Conservation (phyloP, 2,797 vertebrate genomes). For the Neoniphon sammara region DNA sequence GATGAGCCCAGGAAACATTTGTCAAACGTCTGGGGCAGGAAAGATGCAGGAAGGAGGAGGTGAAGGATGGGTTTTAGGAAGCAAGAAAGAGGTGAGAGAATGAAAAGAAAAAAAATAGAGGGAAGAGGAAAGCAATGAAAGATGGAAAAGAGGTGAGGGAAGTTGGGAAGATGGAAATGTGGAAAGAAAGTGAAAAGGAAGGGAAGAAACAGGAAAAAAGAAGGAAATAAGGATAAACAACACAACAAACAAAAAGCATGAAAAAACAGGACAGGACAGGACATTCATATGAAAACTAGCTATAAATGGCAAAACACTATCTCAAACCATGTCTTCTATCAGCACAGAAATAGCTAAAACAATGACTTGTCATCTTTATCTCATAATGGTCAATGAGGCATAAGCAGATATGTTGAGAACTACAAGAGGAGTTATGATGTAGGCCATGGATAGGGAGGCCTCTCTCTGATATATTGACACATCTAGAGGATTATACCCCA, state of each 20-base stretch:
- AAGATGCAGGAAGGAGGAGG: not conserved
- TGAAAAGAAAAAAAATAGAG: conserved; percentile 1
- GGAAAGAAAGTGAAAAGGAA: conserved; percentile 3
- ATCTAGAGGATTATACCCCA: conserved; percentile 39
- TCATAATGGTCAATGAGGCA: conserved; percentile 30
- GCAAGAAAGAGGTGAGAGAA: not conserved
- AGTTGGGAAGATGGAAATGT: too few relatives aligned
- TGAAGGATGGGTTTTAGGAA: not conserved
- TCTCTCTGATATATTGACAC: conserved; percentile 49
- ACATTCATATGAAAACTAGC: conserved; percentile 16
- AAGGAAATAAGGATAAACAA: conserved; percentile 6
- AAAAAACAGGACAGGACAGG: conserved; percentile 21
- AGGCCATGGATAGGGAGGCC: not conserved
- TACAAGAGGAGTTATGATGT: not conserved
- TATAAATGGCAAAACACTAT: conserved; percentile 49
- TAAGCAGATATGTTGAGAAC: conserved; percentile 28
- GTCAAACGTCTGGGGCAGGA: conserved; percentile 91
- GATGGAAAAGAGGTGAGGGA: not conserved
- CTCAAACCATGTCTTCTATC: conserved; percentile 4
- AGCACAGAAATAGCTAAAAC: conserved; percentile 21
- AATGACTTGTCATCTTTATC: conserved; percentile 30
- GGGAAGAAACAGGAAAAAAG: conserved; percentile 27
- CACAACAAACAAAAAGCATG: conserved; percentile 29
- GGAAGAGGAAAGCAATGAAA: not conserved
- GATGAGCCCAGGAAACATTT: conserved; percentile 99